Conservation (phyloP, 2,113 vertebrate species). For the Rhinolophus ferrumequinum region DNA sequence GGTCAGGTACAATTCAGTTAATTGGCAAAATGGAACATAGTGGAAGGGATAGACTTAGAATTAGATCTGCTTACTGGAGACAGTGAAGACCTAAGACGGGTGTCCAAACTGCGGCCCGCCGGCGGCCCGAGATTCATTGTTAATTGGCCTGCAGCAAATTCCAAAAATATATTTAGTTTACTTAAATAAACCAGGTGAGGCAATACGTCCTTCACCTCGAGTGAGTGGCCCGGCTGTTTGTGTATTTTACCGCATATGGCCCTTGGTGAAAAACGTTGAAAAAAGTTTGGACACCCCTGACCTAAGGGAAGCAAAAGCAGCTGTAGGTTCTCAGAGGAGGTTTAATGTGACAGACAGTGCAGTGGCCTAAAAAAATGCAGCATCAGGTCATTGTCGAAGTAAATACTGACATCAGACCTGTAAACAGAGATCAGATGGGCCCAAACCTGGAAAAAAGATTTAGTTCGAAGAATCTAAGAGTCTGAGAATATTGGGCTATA, state of each 20-base stretch:
- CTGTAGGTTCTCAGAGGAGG: not conserved
- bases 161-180: too few species aligned
- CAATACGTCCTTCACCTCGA: too few species aligned
- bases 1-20: not conserved
- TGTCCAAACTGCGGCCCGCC: too few species aligned
- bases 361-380: not conserved
- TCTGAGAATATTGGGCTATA: not conserved
- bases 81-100: not conserved
- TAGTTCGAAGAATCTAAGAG: not conserved
- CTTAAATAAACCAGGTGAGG: too few species aligned
- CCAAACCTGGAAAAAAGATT: slow-evolving; percentile 1
- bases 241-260: too few species aligned
- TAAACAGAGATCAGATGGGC: not conserved
- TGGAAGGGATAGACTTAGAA: not conserved
- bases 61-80: not conserved
- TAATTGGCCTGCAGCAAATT: too few species aligned
- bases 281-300: not conserved
- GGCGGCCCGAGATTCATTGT: too few species aligned
- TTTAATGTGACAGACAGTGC: not conserved
- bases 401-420: not conserved
- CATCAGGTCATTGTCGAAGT: not conserved
- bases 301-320: not conserved
- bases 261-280: too few species aligned
- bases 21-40: slow-evolving; percentile 31
- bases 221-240: too few species aligned